Conservation (phyloP, 92 coral and sea anemone genomes). For the Muricea muricata region DNA sequence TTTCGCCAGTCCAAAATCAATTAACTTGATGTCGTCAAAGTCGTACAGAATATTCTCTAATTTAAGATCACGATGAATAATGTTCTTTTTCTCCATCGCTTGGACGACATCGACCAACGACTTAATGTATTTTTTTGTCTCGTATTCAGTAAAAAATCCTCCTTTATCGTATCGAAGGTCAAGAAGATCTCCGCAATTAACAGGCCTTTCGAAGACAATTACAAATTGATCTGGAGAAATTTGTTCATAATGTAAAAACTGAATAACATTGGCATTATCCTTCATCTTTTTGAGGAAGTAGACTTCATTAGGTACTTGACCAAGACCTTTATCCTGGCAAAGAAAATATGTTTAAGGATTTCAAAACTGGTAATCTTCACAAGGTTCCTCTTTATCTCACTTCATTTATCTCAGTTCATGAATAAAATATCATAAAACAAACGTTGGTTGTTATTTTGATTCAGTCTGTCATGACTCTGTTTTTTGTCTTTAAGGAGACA, state of each 20-base stretch:
- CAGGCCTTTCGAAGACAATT: background rate
- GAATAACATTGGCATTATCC: background rate
- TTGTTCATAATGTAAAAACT: background rate
- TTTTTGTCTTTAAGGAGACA: too few species aligned
- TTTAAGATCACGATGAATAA: conserved; percentile 24
- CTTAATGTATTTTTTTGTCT: background rate
- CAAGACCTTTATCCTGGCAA: conserved; percentile 23
- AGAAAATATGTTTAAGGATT: too few species aligned
- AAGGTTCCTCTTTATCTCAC: too few species aligned
- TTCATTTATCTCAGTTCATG: too few species aligned
- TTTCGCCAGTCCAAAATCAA: conserved; percentile 26
- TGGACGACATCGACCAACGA: background rate
- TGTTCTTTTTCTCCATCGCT: background rate
- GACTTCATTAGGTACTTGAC: background rate
- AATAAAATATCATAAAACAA: too few species aligned
- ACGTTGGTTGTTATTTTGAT: too few species aligned
- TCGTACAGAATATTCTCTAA: conserved; percentile 2
- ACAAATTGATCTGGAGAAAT: background rate
- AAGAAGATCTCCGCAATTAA: background rate
- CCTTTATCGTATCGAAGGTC: background rate
- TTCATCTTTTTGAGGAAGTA: background rate
- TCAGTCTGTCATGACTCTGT: too few species aligned
- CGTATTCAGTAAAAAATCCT: background rate
- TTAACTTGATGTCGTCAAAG: background rate
- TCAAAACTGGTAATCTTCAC: conserved; percentile 4